These are phyloP conservation scores for Acleris holmiana DNA, from an alignment of 2,888 invertebrate genomes.

Conservation along the genomic window DNA sequence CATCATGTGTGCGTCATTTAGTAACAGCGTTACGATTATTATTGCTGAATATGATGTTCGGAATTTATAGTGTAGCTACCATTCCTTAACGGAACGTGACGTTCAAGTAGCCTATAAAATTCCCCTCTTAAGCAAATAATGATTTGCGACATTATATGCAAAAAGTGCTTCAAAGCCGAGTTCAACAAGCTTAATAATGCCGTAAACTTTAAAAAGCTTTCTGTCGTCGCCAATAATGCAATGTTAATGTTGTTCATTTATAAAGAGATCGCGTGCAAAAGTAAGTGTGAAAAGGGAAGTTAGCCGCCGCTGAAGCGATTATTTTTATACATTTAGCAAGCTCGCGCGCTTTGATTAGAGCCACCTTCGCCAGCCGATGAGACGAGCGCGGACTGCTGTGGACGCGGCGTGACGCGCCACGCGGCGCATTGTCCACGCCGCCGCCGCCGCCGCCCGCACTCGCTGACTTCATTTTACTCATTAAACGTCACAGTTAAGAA, in stretches of 20 bases:
- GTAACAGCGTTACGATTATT: not conserved
- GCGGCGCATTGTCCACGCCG: conserved; percentile 48
- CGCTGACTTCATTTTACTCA: conserved; percentile 25
- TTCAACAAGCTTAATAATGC: conserved; percentile 40
- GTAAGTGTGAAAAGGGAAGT: conserved; percentile 51
- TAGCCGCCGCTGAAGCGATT: conserved; percentile 45
- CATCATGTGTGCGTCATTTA: not conserved
- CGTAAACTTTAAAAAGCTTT: conserved; percentile 49
- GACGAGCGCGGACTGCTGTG: too few species aligned
- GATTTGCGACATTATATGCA: conserved; percentile 8
- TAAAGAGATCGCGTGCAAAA: conserved; percentile 54
- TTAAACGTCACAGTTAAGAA: conserved; percentile 28
- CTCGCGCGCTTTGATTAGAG: conserved; percentile 11
- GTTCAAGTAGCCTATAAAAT: conserved; percentile 8
- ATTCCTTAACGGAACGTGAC: conserved; percentile 1
- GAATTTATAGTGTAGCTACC: not conserved
- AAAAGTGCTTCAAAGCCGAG: conserved; percentile 13
- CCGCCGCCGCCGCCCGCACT: not conserved
- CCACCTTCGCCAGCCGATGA: not conserved
- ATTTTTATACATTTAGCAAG: conserved; percentile 40
- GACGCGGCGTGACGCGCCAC: conserved; percentile 3
- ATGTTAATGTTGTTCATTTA: conserved; percentile 50
- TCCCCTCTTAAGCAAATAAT: conserved; percentile 11
- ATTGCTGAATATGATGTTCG: not conserved
- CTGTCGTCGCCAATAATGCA: conserved; percentile 45